Conservation (phyloP, 2,797 vertebrate species). For the Lacerta viridis region DNA sequence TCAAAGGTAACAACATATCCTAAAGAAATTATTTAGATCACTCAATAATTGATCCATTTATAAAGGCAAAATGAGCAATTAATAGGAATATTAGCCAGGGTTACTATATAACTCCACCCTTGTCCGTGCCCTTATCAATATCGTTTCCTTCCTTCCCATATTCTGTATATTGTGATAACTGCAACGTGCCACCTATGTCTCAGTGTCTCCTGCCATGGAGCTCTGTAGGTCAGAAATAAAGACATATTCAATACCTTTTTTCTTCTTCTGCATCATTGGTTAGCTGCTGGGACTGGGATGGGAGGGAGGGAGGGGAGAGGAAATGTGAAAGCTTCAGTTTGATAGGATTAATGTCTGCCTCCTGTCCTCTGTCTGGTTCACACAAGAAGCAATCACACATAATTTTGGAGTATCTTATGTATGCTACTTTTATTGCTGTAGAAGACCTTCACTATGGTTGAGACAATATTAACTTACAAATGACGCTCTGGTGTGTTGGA, state of each 20-base stretch:
- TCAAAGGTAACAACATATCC: background rate
- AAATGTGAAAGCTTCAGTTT: background rate
- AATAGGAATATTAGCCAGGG: background rate
- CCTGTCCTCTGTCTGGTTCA: background rate
- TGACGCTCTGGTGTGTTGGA: background rate
- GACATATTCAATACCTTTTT: background rate
- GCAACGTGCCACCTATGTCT: too few species aligned
- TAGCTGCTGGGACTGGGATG: background rate
- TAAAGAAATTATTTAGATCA: background rate
- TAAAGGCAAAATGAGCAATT: background rate
- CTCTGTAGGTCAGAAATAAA: background rate
- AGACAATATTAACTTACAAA: slow-evolving; percentile 4
- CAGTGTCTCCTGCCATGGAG: background rate
- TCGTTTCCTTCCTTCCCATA: background rate
- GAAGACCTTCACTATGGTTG: background rate
- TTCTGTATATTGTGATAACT: background rate
- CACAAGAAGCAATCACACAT: background rate
- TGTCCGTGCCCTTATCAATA: background rate
- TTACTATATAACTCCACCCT: background rate
- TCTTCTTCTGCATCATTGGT: background rate
- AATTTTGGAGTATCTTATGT: background rate
- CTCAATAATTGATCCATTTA: background rate
- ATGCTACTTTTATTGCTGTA: background rate
- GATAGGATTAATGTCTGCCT: background rate
- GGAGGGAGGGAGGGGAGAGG: too few species aligned